These are phyloP conservation scores for Lochmaea crataegi DNA, from an alignment of 2,888 invertebrate species.

Conservation along the genomic window DNA sequence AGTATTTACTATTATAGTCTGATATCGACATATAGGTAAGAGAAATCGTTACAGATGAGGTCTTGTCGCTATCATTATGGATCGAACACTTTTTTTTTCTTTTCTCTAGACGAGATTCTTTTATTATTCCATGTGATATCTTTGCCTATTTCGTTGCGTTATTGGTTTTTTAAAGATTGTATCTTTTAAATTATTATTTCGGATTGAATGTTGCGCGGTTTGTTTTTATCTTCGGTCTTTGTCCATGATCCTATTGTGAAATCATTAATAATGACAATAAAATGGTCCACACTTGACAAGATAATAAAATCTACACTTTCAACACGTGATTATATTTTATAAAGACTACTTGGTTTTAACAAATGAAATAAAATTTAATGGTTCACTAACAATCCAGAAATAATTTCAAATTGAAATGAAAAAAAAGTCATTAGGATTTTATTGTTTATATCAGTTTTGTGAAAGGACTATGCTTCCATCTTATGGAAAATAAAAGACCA, in stretches of 20 bases:
- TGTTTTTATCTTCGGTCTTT: conserved; percentile 16
- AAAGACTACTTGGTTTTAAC: not conserved
- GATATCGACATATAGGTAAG: conserved; percentile 42
- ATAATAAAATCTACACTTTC: not conserved
- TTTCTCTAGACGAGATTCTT: conserved; percentile 43
- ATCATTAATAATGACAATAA: conserved; percentile 8
- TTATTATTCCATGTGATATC: conserved; percentile 43
- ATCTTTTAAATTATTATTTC: conserved; percentile 38
- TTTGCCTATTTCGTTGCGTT: conserved; percentile 39
- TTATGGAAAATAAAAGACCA: too few relatives aligned
- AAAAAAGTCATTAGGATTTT: too few relatives aligned
- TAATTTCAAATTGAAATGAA: not conserved
- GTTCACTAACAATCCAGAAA: not conserved
- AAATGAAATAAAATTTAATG: not conserved
- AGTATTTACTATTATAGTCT: conserved; percentile 47
- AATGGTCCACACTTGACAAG: conserved; percentile 3
- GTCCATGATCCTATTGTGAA: conserved; percentile 12
- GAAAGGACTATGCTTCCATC: too few relatives aligned
- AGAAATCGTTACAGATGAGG: conserved; percentile 50
- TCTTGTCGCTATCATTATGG: conserved; percentile 45
- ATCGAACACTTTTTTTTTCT: conserved; percentile 48
- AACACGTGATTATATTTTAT: not conserved
- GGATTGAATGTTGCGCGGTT: conserved; percentile 11
- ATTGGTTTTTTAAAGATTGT: conserved; percentile 38
- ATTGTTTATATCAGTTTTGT: not conserved